Base-by-base conservation (phyloP, 2,888 invertebrate genomes). In the Neoitamus cyanurus region DNA sequence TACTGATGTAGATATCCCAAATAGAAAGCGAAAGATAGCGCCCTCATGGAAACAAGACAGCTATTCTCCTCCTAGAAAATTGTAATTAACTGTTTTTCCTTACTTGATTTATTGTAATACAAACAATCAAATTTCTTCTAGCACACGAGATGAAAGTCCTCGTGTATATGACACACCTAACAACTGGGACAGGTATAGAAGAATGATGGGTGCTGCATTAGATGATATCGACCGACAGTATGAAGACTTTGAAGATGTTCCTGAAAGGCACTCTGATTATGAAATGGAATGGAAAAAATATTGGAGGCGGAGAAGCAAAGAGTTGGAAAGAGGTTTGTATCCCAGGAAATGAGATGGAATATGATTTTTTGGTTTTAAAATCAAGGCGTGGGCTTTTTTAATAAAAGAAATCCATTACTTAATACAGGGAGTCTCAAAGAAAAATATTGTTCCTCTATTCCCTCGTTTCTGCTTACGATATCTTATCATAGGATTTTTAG, bases 201-300 rank as follows among this genome's bases (percentile, higher is more conserved):
- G 85, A 34, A 84, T 86, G 83, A 30, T 84, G n/a, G 84, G 85
- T 28, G 84, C 85, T 25, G 84, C 82, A 28, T 68, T 86, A 72
- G 84, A 84, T 48, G 84, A 84, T 68, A 37, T 86, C 34, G 84
- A 86, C 37, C 48, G 69, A 25, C 42, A 48, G 28, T 86, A 84
- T 73, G 84, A 46, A 3, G 42, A 72, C 25, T 86, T 77, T 82
- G 70, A 83, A 31, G 73, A 70, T 6, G 46, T 84, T 73, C 83
- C 85, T n/a, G 86, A 86, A 73, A 85, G 34, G 34, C 85, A 86
- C 78, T 85, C 86, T 37, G 69, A 82, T 37, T 86, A 86, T 85
- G 70, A 75, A 9, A 82, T n/a, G n/a, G 84, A 86, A 84, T 86
- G 86, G 86, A 86, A 72, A 72, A 84, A 36, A 46, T 86, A 84